A percentile compares a stretch with the other conserved stretches of the same genome.
phyloP scores from a whole-genome alignment of 2,113 vertebrate species.

The Poeciliopsis prolifica region DNA sequence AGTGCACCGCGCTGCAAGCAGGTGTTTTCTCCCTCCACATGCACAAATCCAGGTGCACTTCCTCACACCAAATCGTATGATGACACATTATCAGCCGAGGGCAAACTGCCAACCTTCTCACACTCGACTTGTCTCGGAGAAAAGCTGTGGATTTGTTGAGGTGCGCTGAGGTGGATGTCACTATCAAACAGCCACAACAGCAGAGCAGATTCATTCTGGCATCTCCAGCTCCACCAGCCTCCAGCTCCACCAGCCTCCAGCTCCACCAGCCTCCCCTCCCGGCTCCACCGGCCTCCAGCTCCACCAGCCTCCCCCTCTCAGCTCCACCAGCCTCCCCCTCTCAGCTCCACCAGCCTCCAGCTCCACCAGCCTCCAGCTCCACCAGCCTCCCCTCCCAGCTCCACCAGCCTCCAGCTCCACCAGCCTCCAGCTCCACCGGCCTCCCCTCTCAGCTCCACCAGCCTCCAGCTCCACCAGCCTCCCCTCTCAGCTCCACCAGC shows the following conservation, averaged over 20 bases:
- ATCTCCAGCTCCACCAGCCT: constrained; percentile 17
- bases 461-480: too few species aligned
- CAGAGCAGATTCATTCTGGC: constrained; percentile 45
- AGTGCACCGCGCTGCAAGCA: constrained; percentile 12
- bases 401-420: too few species aligned
- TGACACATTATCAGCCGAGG: constrained; percentile 62
- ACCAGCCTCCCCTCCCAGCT: too few species aligned
- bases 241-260: background rate
- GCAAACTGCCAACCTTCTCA: constrained; percentile 60
- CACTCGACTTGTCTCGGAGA: constrained; percentile 52
- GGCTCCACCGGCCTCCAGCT: background rate
- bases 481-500: too few species aligned
- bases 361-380: too few species aligned
- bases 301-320: too few species aligned
- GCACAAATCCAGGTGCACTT: constrained; percentile 42
- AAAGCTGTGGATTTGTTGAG: constrained; percentile 53
- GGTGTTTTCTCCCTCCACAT: constrained; percentile 14
- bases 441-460: too few species aligned
- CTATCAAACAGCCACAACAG: constrained; percentile 34
- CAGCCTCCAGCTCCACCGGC: too few species aligned
- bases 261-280: background rate
- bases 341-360: too few species aligned
- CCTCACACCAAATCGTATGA: constrained; percentile 46
- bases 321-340: background rate
- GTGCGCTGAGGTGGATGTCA: constrained; percentile 40